Percentiles rank a stretch among this genome's conserved stretches.
phyloP scores from a whole-genome alignment of 1,140 invertebrate genomes.

The Camponotus pennsylvanicus region DNA sequence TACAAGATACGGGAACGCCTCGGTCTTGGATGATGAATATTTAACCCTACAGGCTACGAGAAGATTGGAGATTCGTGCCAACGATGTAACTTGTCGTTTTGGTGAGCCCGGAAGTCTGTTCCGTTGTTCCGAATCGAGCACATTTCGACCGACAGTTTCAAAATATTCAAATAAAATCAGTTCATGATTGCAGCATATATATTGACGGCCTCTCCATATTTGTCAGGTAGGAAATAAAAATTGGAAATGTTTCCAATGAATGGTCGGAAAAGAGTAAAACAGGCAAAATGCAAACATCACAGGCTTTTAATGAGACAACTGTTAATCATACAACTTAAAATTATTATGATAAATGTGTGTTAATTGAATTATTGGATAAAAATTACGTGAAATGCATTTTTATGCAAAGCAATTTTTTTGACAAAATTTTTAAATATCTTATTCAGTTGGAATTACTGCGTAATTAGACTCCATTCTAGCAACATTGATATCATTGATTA shows the following conservation, averaged over 20 bases:
- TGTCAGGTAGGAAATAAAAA: background rate
- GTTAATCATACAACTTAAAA: background rate
- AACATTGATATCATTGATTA: constrained; percentile 9
- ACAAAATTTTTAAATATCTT: background rate
- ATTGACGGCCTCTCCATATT: background rate
- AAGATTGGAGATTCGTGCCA: constrained; percentile 42
- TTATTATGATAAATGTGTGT: background rate
- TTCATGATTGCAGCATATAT: constrained; percentile 10
- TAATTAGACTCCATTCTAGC: background rate
- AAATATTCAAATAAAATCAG: constrained; percentile 38
- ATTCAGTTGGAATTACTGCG: background rate
- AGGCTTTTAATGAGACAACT: too few species aligned
- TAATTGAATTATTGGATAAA: background rate
- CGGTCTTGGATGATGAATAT: constrained; percentile 40
- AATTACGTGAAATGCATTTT: background rate
- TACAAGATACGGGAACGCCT: constrained; percentile 7
- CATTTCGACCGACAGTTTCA: constrained; percentile 23
- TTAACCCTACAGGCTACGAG: constrained; percentile 16
- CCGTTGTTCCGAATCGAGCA: constrained; percentile 17
- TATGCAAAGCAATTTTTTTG: background rate
- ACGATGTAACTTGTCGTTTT: background rate
- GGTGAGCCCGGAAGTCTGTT: background rate
- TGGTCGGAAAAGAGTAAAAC: background rate
- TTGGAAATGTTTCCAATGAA: background rate
- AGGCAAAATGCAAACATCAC: constrained; percentile 9